Conservation (phyloP, 2,113 vertebrate genomes). For the Embiotoca jacksoni region DNA sequence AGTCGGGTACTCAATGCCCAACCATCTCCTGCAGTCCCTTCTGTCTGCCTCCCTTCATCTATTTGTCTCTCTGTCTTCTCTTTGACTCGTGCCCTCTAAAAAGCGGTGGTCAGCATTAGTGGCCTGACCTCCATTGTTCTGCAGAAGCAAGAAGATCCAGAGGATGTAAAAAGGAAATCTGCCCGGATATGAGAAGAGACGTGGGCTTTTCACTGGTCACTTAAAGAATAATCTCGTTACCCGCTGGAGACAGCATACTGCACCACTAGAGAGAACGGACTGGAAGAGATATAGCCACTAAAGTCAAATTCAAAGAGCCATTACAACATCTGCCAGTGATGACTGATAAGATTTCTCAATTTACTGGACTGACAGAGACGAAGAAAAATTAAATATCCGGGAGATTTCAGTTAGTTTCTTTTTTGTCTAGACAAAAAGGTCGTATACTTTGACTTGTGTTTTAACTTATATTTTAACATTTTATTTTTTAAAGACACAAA, state of each 20-base stretch:
- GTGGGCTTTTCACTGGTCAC: constrained; percentile 72
- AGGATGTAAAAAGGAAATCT: constrained; percentile 68
- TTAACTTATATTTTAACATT: constrained; percentile 5
- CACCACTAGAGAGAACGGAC: constrained; percentile 61
- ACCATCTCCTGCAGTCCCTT: constrained; percentile 16
- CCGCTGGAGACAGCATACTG: constrained; percentile 51
- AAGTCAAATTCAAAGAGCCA: constrained; percentile 66
- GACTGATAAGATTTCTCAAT: constrained; percentile 72
- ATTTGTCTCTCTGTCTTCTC: constrained; percentile 45
- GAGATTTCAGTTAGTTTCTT: constrained; percentile 17
- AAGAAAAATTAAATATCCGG: constrained; percentile 47
- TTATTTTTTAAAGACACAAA: neutral
- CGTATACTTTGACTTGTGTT: constrained; percentile 1
- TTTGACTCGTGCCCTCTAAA: constrained; percentile 61
- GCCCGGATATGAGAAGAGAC: constrained; percentile 71
- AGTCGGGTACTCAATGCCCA: constrained; percentile 16
- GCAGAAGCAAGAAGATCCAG: constrained; percentile 56
- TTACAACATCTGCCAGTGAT: constrained; percentile 64
- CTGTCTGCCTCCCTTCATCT: constrained; percentile 40
- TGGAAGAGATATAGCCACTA: constrained; percentile 48
- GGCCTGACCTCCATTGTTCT: constrained; percentile 72
- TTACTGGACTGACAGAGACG: constrained; percentile 50
- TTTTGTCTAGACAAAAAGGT: constrained; percentile 36
- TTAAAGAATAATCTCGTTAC: constrained; percentile 77
- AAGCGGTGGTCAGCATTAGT: constrained; percentile 71